Evolutionary conservation across 2,888 invertebrate species (phyloP), one percentile per base, ranked within the genome.

Genomic region (Drosophila atroscutellata): DNA sequence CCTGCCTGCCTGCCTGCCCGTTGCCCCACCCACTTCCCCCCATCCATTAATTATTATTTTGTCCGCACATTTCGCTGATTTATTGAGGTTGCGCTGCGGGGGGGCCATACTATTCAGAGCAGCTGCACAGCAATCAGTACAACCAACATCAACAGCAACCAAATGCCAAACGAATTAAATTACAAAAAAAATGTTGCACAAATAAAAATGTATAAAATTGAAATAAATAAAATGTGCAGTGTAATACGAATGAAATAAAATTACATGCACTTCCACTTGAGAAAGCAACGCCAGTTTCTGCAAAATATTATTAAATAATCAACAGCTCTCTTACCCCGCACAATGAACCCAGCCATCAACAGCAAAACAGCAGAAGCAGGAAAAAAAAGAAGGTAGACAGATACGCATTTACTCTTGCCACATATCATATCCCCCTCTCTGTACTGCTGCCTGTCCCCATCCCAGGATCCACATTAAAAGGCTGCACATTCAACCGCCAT

Each of bases 401-500:
- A 28, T 55, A 73, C 75, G 66, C 77, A 77, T 73, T 77, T 77
- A 70, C 80, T 59, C 69, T 63, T 65, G 75, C 75, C 67, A 81
- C 78, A 81, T 67, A 71, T 75, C 78, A 76, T 68, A 60, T 55
- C 32, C 15, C 7, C 11, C 39, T 5, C 20, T 13, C 13, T 42
- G 13, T 20, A 6, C 20, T 15, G 20, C 20, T 4, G 45, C n/a
- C 39, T n/a, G n/a, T 39, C 18, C 20, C 39, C 60, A 28, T 54
- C 60, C 71, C 69, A 42, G 69, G 68, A 42, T 55, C 60, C 82
- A 80, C 82, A 87, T 86, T 86, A 87, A 87, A 89, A 86, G 85
- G 85, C 86, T 75, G 75, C 89, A 86, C 86, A 88, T 91, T 91
- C 89, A 86, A 91, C 91, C 90, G 91, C 91, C 89, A 91, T 92